Percentiles rank a stretch among this genome's conserved stretches.
phyloP scores from a whole-genome alignment of 2,113 vertebrate species.

The Pomatostomus ruficeps region DNA sequence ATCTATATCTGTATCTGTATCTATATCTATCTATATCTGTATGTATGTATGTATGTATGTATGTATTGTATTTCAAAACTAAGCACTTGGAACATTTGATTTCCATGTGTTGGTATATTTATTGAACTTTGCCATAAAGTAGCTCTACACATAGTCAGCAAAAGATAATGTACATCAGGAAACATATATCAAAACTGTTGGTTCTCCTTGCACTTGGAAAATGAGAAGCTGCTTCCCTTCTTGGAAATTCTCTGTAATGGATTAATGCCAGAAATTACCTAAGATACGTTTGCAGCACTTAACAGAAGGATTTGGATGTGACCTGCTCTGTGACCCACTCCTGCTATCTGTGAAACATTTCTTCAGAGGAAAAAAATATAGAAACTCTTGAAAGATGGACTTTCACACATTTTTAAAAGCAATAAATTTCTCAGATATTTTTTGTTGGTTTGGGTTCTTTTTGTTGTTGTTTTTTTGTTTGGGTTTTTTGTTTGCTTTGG shows the following conservation, averaged over 20 bases:
- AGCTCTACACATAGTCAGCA: background rate
- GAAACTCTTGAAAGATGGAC: background rate
- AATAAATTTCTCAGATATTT: background rate
- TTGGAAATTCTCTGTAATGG: background rate
- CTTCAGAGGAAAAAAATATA: background rate
- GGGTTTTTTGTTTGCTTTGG: background rate
- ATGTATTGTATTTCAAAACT: background rate
- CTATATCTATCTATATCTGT: no score
- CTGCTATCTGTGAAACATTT: background rate
- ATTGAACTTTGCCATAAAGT: background rate
- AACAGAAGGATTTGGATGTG: background rate
- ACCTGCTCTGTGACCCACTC: background rate
- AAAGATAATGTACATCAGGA: background rate
- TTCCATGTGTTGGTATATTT: background rate
- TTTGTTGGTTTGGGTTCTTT: background rate
- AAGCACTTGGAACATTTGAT: background rate
- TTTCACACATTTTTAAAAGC: background rate
- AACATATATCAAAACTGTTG: background rate
- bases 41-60: no score
- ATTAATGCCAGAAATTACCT: background rate
- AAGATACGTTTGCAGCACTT: background rate
- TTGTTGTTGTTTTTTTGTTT: background rate
- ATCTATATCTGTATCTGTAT: no score
- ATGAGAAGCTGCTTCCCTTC: background rate
- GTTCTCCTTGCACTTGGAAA: background rate